phyloP scores from a whole-genome alignment of 2,113 vertebrate species.

The Solea senegalensis region DNA sequence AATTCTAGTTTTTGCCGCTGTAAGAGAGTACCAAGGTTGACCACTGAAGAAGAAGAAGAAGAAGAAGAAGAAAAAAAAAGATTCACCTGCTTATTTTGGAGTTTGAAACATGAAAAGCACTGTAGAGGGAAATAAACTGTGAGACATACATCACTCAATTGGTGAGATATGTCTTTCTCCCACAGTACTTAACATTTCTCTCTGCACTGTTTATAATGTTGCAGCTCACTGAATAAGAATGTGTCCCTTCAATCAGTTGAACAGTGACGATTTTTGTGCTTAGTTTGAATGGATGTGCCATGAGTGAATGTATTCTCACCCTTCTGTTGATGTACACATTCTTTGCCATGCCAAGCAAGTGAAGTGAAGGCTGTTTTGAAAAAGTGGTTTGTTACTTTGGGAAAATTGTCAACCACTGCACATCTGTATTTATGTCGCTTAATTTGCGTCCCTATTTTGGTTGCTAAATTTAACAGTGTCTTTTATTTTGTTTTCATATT shows the following conservation, averaged over 20 bases:
- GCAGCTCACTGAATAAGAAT: conserved; percentile 59
- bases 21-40: conserved; percentile 40
- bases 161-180: background rate
- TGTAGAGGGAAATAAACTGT: conserved; percentile 61
- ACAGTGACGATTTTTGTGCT: conserved; percentile 60
- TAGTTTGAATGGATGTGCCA: conserved; percentile 70
- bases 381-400: conserved; percentile 58
- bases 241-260: conserved; percentile 50
- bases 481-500: conserved; percentile 66
- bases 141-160: conserved; percentile 17
- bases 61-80: conserved; percentile 16
- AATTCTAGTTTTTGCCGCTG: conserved; percentile 64
- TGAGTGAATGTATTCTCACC: conserved; percentile 66
- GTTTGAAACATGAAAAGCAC: conserved; percentile 59
- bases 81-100: conserved; percentile 63
- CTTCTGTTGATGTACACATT: conserved; percentile 63
- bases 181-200: conserved; percentile 47
- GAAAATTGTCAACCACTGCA: conserved; percentile 68
- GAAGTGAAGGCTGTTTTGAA: conserved; percentile 69
- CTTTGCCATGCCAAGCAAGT: conserved; percentile 66
- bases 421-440: conserved; percentile 58
- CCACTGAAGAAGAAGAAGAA: conserved; percentile 14
- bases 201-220: conserved; percentile 71
- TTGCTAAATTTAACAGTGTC: conserved; percentile 66
- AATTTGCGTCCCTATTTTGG: conserved; percentile 64